A percentile compares a stretch with the other conserved stretches of the same genome.
These are phyloP conservation scores for Holcopasites calliopsidis DNA, from an alignment of 1,140 invertebrate genomes.

Conservation along the genomic window DNA sequence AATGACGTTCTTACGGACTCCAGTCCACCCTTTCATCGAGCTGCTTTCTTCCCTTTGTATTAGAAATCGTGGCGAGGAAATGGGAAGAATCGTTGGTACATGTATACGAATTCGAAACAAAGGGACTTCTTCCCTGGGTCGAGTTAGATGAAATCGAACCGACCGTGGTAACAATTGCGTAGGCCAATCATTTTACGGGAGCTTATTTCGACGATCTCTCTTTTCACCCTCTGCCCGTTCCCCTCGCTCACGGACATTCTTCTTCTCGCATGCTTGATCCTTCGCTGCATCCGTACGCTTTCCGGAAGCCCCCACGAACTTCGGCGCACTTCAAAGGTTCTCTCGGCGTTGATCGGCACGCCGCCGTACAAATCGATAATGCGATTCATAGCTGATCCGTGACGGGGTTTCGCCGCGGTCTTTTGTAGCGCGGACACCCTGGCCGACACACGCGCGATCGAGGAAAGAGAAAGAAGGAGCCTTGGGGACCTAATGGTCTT, in stretches of 20 bases:
- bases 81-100: no score
- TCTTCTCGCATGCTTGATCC: constrained; percentile 57
- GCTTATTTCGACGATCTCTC: constrained; percentile 60
- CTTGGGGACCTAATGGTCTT: neutral
- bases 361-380: constrained; percentile 66
- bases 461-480: neutral
- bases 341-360: constrained; percentile 46
- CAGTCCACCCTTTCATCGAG: neutral
- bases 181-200: constrained; percentile 65
- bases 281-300: constrained; percentile 38
- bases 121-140: neutral
- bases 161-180: constrained; percentile 47
- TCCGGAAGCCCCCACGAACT: constrained; percentile 60
- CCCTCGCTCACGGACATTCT: constrained; percentile 55
- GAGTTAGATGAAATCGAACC: constrained; percentile 50
- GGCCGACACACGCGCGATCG: neutral
- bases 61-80: neutral
- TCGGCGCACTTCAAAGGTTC: constrained; percentile 62
- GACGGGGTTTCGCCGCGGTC: constrained; percentile 41
- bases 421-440: constrained; percentile 32
- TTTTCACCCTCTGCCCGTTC: constrained; percentile 16
- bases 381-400: constrained; percentile 56
- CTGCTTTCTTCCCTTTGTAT: neutral
- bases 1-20: constrained; percentile 48
- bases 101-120: no score